A percentile compares a stretch with the other conserved stretches of the same genome.
Evolutionary conservation across 2,888 invertebrate species (phyloP).

Genomic region (Gasteruption jaculator): DNA sequence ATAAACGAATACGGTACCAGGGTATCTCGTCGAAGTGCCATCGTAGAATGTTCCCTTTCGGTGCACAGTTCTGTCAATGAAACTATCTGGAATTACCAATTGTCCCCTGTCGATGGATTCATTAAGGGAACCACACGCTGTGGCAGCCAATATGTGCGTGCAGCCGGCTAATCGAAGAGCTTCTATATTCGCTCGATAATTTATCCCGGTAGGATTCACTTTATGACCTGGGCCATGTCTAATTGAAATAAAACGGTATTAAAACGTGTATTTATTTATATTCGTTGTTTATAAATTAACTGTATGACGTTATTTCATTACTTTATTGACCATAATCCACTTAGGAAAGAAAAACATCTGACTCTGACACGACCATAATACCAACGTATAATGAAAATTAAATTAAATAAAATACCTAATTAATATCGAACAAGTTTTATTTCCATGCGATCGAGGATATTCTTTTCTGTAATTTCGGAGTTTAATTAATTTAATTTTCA

Average conservation of each 20-base stretch:
- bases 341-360: too few relatives aligned
- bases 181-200: conserved; percentile 96
- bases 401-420: too few relatives aligned
- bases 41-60: conserved; percentile 83
- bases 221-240: conserved; percentile 65
- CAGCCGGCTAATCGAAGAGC: conserved; percentile 82
- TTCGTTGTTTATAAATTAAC: too few relatives aligned
- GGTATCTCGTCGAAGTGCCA: conserved; percentile 57
- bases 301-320: too few relatives aligned
- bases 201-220: conserved; percentile 82
- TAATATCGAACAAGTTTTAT: too few relatives aligned
- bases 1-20: neutral
- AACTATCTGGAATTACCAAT: conserved; percentile 81
- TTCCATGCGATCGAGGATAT: too few relatives aligned
- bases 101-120: conserved; percentile 86
- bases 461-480: too few relatives aligned
- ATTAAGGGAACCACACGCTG: conserved; percentile 88
- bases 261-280: neutral
- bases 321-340: too few relatives aligned
- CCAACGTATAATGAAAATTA: too few relatives aligned
- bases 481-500: too few relatives aligned
- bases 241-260: conserved; percentile 9
- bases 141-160: conserved; percentile 89
- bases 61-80: conserved; percentile 72
- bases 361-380: too few relatives aligned